Evolutionary conservation across 2,113 vertebrate species (phyloP).

Genomic region (Xyrauchen texanus): DNA sequence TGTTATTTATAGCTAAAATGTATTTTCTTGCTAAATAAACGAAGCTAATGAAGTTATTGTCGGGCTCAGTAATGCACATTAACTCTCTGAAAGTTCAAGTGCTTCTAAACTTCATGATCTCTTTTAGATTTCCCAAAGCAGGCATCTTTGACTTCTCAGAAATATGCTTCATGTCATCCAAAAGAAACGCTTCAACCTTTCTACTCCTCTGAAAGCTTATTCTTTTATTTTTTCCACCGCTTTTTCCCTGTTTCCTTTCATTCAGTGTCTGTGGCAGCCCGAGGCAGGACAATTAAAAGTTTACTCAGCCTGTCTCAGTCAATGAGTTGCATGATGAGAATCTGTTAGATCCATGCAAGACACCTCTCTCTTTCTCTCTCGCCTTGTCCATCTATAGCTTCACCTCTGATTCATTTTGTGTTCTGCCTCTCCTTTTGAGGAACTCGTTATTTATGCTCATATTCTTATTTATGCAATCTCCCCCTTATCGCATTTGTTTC

Average conservation of each 20-base stretch:
- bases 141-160: constrained; percentile 25
- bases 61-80: background rate
- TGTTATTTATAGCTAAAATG: too few relatives aligned
- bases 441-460: too few relatives aligned
- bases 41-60: background rate
- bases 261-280: constrained; percentile 38
- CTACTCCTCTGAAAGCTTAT: constrained; percentile 24
- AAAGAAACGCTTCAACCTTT: constrained; percentile 22
- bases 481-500: too few relatives aligned
- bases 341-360: constrained; percentile 44
- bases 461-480: too few relatives aligned
- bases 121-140: constrained; percentile 34
- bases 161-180: constrained; percentile 31
- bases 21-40: too few relatives aligned
- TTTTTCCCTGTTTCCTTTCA: constrained; percentile 27
- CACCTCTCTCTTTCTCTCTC: constrained; percentile 11
- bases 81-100: constrained; percentile 2
- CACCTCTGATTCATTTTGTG: too few relatives aligned
- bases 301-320: constrained; percentile 53
- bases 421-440: too few relatives aligned
- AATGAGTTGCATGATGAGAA: constrained; percentile 52
- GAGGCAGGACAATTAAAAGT: constrained; percentile 58
- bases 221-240: constrained; percentile 7
- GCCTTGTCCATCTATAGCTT: background rate
- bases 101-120: constrained; percentile 31